phyloP scores from a whole-genome alignment of 2,797 vertebrate species.

The Cheirogaleus major region DNA sequence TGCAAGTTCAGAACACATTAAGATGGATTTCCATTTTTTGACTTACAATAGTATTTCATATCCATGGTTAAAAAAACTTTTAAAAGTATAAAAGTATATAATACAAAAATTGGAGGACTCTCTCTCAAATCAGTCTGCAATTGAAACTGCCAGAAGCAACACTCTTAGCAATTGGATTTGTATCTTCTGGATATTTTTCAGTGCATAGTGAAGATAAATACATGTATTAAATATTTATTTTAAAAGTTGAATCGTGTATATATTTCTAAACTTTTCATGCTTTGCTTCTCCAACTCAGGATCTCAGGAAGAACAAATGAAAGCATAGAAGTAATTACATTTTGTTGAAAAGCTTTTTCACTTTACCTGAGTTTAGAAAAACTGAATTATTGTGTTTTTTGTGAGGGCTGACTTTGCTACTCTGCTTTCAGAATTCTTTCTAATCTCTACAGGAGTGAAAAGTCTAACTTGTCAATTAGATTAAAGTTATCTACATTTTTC shows the following conservation, averaged over 20 bases:
- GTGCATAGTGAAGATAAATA: slow-evolving; percentile 7
- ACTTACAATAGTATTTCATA: not conserved
- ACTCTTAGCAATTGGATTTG: not conserved
- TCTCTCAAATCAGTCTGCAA: not conserved
- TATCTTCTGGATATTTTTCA: not conserved
- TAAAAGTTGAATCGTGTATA: not conserved
- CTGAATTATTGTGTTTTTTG: not conserved
- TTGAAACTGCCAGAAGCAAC: not conserved
- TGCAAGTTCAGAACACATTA: not conserved
- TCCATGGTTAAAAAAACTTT: not conserved
- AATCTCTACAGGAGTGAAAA: not conserved
- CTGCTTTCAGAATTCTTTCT: slow-evolving; percentile 1
- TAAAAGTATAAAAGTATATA: not conserved
- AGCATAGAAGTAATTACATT: not conserved
- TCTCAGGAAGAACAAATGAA: not conserved
- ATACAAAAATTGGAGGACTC: not conserved
- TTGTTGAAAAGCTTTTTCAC: not conserved
- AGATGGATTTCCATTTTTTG: not conserved
- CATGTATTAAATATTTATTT: not conserved
- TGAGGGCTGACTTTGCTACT: not conserved
- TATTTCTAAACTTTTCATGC: not conserved
- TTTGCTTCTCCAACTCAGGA: not conserved
- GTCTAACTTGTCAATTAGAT: not conserved
- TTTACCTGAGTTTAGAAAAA: not conserved
- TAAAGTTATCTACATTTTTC: slow-evolving; percentile 30